These are phyloP conservation scores for Conus canariensis DNA, from an alignment of 2,888 invertebrate species.

Conservation along the genomic window DNA sequence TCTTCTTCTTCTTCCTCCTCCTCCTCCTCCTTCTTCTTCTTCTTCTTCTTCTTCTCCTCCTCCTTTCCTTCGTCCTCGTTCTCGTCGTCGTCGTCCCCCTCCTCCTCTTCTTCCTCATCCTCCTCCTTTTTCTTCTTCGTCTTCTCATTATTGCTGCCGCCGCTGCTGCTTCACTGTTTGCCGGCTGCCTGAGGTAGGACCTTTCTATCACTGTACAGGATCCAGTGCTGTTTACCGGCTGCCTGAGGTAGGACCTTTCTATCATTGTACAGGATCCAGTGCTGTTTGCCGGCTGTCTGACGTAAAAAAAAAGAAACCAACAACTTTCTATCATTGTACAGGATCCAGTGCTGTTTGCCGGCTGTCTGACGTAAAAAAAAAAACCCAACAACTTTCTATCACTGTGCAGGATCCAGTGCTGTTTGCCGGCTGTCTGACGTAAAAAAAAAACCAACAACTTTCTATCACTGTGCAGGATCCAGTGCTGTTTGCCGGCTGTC, in stretches of 20 bases:
- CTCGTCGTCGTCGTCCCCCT: too few species aligned
- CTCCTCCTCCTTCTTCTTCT: background rate
- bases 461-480: too few species aligned
- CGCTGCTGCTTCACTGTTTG: too few species aligned
- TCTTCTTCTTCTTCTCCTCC: background rate
- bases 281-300: too few species aligned
- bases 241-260: conserved; percentile 88
- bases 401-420: conserved; percentile 90
- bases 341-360: conserved; percentile 86
- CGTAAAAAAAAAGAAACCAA: too few species aligned
- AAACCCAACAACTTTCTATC: background rate
- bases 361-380: too few species aligned
- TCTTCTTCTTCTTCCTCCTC: background rate
- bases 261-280: too few species aligned
- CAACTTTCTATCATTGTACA: conserved; percentile 74
- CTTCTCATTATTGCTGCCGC: background rate
- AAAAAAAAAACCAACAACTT: too few species aligned
- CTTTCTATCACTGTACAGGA: conserved; percentile 82
- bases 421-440: conserved; percentile 92
- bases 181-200: conserved; percentile 87
- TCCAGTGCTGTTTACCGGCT: conserved; percentile 95
- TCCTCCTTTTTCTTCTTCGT: background rate
- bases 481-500: too few species aligned
- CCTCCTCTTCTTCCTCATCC: too few species aligned
- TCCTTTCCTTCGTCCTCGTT: too few species aligned